Evolutionary conservation across 1,140 invertebrate species (phyloP), one percentile per base, ranked within the genome.

Genomic region (Portunus trituberculatus): DNA sequence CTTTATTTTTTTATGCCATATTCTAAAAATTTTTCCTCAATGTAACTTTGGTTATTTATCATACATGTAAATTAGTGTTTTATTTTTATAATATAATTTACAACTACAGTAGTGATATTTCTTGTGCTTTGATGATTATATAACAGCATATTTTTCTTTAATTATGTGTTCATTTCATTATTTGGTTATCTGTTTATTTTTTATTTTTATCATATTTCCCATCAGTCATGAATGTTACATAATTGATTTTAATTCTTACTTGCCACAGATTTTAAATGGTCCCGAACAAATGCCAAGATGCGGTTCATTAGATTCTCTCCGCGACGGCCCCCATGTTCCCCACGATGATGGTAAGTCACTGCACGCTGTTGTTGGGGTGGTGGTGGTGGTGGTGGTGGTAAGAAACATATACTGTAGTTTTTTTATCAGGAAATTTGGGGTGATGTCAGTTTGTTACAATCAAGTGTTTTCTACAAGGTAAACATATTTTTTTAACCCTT

Each of bases 301-400:
- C 89, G 91, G 94, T 67, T 95, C 94, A n/a, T 88, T 95, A 82
- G 94, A 95, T 32, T 95, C 94, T 67, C 86, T 95, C 4, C 90
- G 94, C 59, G 94, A 95, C 52, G 91, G 91, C 88, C 90, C 94
- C 28, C 94, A 95, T 31, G 83, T 89, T 59, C 48, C 94, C 28
- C 94, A 88, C 32, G 94, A 95, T 95, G 94, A 95, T 88, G 94
- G 94, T 95, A 52, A 95, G 94, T 92, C n/a, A 1, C n/a, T 90
- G 32, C 20, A n/a, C 14, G 12, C 20, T 10, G 32, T 83, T 6
- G 45, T 14, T 14, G 45, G 8, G 32, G 25, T 86, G 32, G n/a
- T 31, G 32, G 28, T n/a, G 31, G 31, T 86, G 83, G 28, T 86
- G 83, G 32, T 31, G 83, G 28, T 29, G 83, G 28, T 86, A 12